These are phyloP conservation scores for Martes martes DNA, from an alignment of 2,113 vertebrate genomes.

Conservation along the genomic window DNA sequence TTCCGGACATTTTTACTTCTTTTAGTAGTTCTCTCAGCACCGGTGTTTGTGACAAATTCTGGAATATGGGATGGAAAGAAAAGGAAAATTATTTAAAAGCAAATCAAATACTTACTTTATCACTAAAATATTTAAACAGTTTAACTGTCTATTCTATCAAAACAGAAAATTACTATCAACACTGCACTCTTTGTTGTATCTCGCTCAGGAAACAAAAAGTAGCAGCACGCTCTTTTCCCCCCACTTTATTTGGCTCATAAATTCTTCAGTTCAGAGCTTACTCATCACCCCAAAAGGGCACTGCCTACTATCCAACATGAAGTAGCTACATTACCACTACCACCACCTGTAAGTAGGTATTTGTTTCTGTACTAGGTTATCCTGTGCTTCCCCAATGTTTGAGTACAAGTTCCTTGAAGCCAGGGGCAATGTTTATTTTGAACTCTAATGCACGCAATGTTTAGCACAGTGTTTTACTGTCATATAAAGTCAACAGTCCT, in stretches of 20 bases:
- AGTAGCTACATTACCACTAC: no score
- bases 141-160: not conserved
- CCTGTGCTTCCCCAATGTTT: not conserved
- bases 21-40: constrained; percentile 88
- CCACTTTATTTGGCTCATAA: rapidly evolving
- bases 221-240: not conserved
- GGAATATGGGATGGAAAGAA: constrained; percentile 44
- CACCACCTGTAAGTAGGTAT: not conserved
- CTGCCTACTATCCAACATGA: not conserved
- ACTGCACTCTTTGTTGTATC: not conserved
- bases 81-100: not conserved
- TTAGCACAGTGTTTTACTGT: not conserved
- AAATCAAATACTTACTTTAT: not conserved
- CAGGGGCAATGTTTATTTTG: not conserved
- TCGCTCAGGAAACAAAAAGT: not conserved
- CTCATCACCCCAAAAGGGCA: not conserved
- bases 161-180: not conserved
- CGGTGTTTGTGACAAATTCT: constrained; percentile 97
- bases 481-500: not conserved
- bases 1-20: constrained; percentile 86
- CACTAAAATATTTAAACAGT: not conserved
- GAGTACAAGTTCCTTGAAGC: not conserved
- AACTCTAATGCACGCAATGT: not conserved
- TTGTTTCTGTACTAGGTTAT: not conserved
- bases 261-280: not conserved